These are phyloP conservation scores for Acrobasis repandana DNA, from an alignment of 2,888 invertebrate species.

Conservation along the genomic window DNA sequence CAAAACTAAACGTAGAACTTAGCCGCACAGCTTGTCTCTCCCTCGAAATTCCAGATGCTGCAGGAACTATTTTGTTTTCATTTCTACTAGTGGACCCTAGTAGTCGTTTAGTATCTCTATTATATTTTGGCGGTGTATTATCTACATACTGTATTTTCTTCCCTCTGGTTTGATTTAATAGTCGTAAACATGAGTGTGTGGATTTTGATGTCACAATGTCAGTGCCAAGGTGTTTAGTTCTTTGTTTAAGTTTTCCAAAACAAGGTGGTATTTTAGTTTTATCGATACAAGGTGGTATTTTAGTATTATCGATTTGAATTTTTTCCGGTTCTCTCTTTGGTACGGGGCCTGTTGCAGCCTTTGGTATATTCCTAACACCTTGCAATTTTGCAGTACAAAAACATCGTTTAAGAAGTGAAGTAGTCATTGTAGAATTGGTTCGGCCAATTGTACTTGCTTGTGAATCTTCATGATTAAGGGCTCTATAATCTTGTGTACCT, in stretches of 20 bases:
- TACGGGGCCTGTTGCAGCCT: neutral
- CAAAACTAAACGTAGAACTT: too few relatives aligned
- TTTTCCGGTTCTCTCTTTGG: neutral
- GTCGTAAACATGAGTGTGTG: neutral
- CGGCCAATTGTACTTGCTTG: conserved; percentile 24
- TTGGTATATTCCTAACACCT: conserved; percentile 17
- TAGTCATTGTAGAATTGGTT: conserved; percentile 30
- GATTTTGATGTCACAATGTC: neutral
- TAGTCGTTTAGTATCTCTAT: too few relatives aligned
- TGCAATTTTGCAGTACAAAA: conserved; percentile 39
- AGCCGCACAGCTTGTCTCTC: conserved; percentile 35
- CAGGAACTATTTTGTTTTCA: neutral
- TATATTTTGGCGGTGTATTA: too few relatives aligned
- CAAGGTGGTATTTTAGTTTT: conserved; percentile 33
- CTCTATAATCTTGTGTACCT: conserved; percentile 20
- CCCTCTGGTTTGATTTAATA: neutral
- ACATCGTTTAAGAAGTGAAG: conserved; percentile 36
- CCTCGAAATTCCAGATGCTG: neutral
- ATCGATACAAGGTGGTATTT: too few relatives aligned
- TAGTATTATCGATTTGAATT: neutral
- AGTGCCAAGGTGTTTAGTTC: conserved; percentile 26
- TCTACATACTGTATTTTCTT: too few relatives aligned
- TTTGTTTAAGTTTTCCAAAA: conserved; percentile 41
- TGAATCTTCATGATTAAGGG: conserved; percentile 26
- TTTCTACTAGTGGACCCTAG: too few relatives aligned